Percentiles rank a stretch among this genome's conserved stretches.
Evolutionary conservation across 2,888 invertebrate genomes (phyloP).

Genomic region (Athalia cordata): DNA sequence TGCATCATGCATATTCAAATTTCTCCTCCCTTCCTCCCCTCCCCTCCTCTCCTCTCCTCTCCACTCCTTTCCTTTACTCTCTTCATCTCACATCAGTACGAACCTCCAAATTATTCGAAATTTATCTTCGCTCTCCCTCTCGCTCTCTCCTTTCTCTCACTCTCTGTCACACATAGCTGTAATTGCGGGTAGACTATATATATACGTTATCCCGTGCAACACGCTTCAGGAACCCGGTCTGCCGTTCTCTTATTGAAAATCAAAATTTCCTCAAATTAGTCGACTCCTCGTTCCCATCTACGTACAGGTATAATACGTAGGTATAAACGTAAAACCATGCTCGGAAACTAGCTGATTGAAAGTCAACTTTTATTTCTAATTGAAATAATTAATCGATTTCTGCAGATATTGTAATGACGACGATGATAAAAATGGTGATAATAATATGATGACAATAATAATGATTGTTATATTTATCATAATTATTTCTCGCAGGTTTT

Average conservation of each 20-base stretch:
- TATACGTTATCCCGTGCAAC: slow-evolving; percentile 45
- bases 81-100: slow-evolving; percentile 34
- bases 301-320: no score
- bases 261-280: slow-evolving; percentile 71
- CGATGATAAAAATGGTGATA: not conserved
- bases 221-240: slow-evolving; percentile 47
- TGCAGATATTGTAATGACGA: no score
- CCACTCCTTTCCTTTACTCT: not conserved
- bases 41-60: slow-evolving; percentile 10
- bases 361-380: not conserved
- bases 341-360: slow-evolving; percentile 39
- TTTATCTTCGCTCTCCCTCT: not conserved
- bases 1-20: slow-evolving; percentile 73
- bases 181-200: slow-evolving; percentile 30
- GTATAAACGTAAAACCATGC: not conserved
- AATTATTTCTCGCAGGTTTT: not conserved
- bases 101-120: not conserved
- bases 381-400: slow-evolving; percentile 8
- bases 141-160: slow-evolving; percentile 36
- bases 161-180: not conserved
- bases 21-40: slow-evolving; percentile 56
- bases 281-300: slow-evolving; percentile 18
- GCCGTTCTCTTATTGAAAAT: slow-evolving; percentile 69
- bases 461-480: not conserved
- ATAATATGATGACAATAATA: not conserved